Base-by-base conservation (phyloP, 2,797 vertebrate species). In the Micrastur ruficollis region DNA sequence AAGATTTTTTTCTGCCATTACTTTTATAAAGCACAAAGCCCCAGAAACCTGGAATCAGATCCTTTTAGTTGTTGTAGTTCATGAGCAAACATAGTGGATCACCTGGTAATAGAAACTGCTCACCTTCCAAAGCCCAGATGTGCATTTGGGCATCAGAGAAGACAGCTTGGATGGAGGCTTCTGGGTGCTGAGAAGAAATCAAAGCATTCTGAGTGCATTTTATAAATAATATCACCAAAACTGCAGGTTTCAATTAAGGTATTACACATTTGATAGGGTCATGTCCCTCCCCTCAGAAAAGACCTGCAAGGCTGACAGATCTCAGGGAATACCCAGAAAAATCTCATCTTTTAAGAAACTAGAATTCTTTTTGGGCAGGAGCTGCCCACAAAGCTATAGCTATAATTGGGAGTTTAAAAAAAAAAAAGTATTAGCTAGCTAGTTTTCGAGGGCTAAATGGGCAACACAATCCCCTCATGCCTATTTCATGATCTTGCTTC, bases 111-210 rank as follows among this genome's bases (percentile, higher is more conserved):
- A 81, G 25, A 62, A 78, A 76, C 9, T 42, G 52, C 97, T 98
- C 97, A 99, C 99, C 99, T 99, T 99, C 99, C 89, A 99, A 97
- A 80, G 99, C 99, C 99, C 99, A 99, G 97, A 99, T 99, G 94
- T 99, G 99, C 97, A 99, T 98, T 95, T 99, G 99, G 81, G 99
- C 98, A 96, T 99, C 99, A 74, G 98, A 98, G 95, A 99, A 99
- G 44, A 99, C 98, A 89, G 99, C 99, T 75, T 99, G 99, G 97
- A 99, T 99, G 38, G 99, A 99, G 21, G 99, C 98, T 93, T 99
- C 99, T n/a, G 99, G 99, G 83, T 99, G 99, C 99, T 99, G 98
- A 50, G 95, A 93, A 96, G 89, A 93, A 94, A 97, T 79, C 7
- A 95, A 72, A 95, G 63, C 36, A 72, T 44, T 89, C 8, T 62